Conservation (phyloP, 2,888 invertebrate species). For the Neelides folsomi region DNA sequence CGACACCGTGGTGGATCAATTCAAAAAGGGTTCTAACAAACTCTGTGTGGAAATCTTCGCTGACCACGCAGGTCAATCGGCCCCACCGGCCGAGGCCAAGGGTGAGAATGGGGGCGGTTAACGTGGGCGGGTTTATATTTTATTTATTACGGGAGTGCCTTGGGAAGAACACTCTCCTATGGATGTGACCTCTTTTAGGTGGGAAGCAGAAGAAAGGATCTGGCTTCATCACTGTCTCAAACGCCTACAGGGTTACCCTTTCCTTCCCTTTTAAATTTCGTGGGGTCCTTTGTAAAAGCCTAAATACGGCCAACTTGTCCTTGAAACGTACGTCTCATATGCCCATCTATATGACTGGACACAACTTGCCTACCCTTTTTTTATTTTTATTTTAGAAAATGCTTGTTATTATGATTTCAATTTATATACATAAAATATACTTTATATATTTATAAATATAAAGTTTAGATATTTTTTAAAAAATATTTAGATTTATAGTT, state of each 20-base stretch:
- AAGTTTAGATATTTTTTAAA: no score
- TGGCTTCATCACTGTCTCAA: constrained; percentile 98
- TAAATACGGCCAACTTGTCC: not conserved
- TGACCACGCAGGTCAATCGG: constrained; percentile 39
- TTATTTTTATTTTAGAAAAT: no score
- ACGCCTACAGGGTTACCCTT: constrained; percentile 70
- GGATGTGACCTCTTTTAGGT: constrained; percentile 39
- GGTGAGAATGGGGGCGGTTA: not conserved
- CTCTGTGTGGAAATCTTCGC: constrained; percentile 39
- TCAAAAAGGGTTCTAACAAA: constrained; percentile 39
- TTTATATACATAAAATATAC: no score
- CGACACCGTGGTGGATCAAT: constrained; percentile 45
- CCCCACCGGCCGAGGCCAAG: constrained; percentile 11
- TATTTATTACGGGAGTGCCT: no score
- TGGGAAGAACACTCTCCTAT: no score
- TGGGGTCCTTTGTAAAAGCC: no score
- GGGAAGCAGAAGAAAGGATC: constrained; percentile 91
- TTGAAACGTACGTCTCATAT: not conserved
- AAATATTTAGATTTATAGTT: no score
- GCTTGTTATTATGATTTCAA: no score
- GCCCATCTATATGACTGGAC: not conserved
- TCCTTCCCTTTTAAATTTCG: not conserved
- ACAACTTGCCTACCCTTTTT: no score
- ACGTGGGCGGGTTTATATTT: no score
- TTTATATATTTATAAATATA: no score